phyloP scores from a whole-genome alignment of 2,797 vertebrate genomes.

The Cynodonichthys magdalenae region DNA sequence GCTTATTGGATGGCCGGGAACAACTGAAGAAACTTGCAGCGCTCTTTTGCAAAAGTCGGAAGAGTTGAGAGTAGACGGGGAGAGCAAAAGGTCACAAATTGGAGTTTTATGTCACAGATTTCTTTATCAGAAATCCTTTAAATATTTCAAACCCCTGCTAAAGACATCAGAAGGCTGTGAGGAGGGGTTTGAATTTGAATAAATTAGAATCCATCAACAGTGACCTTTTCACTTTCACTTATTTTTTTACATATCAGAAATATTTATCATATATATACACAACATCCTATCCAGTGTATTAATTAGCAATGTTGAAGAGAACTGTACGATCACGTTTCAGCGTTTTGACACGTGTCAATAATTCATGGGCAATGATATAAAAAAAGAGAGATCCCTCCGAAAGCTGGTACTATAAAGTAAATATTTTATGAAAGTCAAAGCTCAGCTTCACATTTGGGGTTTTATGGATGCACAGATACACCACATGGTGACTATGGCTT shows the following conservation, averaged over 20 bases:
- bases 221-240: conserved; percentile 22
- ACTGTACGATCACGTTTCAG: conserved; percentile 46
- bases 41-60: conserved; percentile 53
- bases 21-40: conserved; percentile 70
- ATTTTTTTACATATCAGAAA: neutral
- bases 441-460: conserved; percentile 61
- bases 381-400: conserved; percentile 30
- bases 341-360: conserved; percentile 57
- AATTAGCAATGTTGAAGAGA: conserved; percentile 19
- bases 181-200: conserved; percentile 39
- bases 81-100: conserved; percentile 64
- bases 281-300: neutral
- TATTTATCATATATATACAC: neutral
- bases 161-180: conserved; percentile 29
- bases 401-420: conserved; percentile 42
- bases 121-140: conserved; percentile 58
- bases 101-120: conserved; percentile 65
- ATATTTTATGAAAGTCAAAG: conserved; percentile 67
- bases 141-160: conserved; percentile 36
- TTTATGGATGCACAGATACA: conserved; percentile 42
- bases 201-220: conserved; percentile 37
- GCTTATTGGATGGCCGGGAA: conserved; percentile 68
- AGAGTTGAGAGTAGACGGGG: conserved; percentile 49
- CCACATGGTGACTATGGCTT: conserved; percentile 39
- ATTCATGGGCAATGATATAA: conserved; percentile 49